Evolutionary conservation across 1,140 invertebrate genomes (phyloP).

Genomic region (Eueides isabella): DNA sequence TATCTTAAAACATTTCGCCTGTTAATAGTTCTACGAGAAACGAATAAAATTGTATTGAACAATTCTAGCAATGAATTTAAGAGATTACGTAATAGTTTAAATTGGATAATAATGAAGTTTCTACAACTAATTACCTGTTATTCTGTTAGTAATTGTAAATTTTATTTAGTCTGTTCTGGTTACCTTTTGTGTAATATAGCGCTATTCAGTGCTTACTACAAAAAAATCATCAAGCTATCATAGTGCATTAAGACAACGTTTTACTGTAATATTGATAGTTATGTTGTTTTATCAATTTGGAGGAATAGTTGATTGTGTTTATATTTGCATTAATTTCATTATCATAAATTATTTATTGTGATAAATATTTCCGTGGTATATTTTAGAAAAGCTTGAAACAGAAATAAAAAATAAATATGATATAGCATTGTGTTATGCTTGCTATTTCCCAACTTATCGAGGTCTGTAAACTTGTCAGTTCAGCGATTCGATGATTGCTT

Average conservation of each 20-base stretch:
- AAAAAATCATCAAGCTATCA: too few species aligned
- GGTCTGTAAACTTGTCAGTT: slow-evolving; percentile 8
- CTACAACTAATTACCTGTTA: background rate
- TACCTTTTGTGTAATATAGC: background rate
- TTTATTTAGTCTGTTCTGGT: background rate
- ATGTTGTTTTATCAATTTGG: too few species aligned
- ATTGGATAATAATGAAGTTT: background rate
- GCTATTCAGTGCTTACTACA: too few species aligned
- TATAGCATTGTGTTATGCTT: background rate
- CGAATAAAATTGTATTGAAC: background rate
- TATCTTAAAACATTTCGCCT: background rate
- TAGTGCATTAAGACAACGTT: too few species aligned
- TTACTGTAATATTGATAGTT: too few species aligned
- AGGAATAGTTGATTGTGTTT: too few species aligned
- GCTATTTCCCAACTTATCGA: background rate
- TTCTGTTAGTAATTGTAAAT: background rate
- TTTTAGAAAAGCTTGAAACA: background rate
- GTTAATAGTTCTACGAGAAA: slow-evolving; percentile 4
- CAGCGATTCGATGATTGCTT: slow-evolving; percentile 5
- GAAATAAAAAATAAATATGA: background rate
- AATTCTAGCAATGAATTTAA: background rate
- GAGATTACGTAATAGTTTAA: background rate
- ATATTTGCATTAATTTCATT: too few species aligned
- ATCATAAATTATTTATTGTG: too few species aligned
- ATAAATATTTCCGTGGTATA: too few species aligned